These are phyloP conservation scores for Gracilinanus agilis DNA, from an alignment of 2,113 vertebrate species.

Conservation along the genomic window DNA sequence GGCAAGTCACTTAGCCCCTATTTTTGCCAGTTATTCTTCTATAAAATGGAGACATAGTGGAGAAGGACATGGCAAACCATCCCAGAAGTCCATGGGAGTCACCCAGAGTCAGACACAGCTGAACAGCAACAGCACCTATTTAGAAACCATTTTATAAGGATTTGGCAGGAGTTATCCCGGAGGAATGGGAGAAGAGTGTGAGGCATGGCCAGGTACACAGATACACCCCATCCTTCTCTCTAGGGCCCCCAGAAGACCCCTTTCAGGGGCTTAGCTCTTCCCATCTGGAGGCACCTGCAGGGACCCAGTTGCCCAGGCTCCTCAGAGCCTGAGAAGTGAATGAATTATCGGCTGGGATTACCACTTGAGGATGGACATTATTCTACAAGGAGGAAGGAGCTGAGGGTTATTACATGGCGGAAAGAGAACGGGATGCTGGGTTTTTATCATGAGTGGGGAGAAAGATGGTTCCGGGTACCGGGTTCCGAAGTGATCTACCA, in stretches of 20 bases:
- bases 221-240: not conserved
- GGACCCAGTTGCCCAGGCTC: not conserved
- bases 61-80: not conserved
- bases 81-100: not conserved
- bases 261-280: not conserved
- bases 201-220: not conserved
- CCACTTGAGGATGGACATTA: not conserved
- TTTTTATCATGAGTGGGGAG: not conserved
- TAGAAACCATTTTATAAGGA: not conserved
- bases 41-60: not conserved
- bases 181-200: not conserved
- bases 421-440: not conserved
- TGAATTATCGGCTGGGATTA: not conserved
- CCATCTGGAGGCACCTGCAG: not conserved
- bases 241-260: not conserved
- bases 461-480: not conserved
- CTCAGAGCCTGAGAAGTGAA: not conserved
- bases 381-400: not conserved
- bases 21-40: slow-evolving; percentile 1
- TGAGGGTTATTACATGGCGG: not conserved
- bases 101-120: too few species aligned
- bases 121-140: not conserved
- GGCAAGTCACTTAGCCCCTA: not conserved
- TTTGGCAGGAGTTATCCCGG: not conserved
- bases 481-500: not conserved